Conservation (phyloP, 2,797 vertebrate genomes). For the Onychomys torridus region DNA sequence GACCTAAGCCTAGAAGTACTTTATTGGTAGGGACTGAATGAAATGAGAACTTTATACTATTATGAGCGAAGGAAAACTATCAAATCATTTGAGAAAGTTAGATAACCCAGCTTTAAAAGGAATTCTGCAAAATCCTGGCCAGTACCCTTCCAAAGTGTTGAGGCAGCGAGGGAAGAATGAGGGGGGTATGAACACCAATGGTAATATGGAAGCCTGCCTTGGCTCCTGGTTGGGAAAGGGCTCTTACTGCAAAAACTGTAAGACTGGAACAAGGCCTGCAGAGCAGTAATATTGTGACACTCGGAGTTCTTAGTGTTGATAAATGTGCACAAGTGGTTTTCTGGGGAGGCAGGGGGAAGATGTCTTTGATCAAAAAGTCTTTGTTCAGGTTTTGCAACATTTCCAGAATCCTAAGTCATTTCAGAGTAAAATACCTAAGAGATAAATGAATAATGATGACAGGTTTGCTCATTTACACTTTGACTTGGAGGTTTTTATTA, state of each 20-base stretch:
- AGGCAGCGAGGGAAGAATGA: not conserved
- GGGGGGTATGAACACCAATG: not conserved
- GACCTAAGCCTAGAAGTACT: not conserved
- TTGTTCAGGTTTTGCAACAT: constrained; percentile 2
- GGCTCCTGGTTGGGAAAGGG: not conserved
- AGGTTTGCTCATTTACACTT: not conserved
- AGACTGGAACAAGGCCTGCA: not conserved
- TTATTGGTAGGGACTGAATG: not conserved
- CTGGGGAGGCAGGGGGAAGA: not conserved
- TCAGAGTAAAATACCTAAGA: constrained; percentile 19
- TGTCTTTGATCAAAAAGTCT: not conserved
- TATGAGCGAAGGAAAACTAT: not conserved
- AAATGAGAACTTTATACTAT: constrained; percentile 10
- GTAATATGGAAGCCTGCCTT: not conserved
- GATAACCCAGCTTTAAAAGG: not conserved
- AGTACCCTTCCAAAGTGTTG: not conserved
- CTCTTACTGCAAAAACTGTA: not conserved
- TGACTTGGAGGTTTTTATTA: not conserved
- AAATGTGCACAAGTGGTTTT: not conserved
- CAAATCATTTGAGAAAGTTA: not conserved
- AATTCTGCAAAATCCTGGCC: not conserved
- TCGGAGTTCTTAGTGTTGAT: not conserved
- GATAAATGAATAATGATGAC: not conserved
- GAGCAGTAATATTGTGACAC: not conserved
- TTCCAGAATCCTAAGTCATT: constrained; percentile 11